Evolutionary conservation across 2,113 vertebrate genomes (phyloP), one percentile per base, ranked within the genome.

Genomic region (Argyrosomus japonicus): DNA sequence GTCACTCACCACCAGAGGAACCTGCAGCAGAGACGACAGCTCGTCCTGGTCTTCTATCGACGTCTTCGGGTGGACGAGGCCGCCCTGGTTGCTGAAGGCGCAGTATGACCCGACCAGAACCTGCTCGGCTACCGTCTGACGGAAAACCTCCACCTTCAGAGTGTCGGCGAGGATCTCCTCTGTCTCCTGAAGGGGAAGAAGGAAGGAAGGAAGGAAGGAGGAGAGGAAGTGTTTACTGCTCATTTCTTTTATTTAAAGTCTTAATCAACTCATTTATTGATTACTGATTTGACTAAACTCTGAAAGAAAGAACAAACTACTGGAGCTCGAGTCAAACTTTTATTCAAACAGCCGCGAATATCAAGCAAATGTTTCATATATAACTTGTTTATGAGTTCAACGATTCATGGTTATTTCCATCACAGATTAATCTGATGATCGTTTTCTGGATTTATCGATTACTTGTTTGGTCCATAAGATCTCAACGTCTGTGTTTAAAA

Each of bases 41-140:
- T 99, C 98, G 78, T 99, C 98, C 90, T 99, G 98, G 90, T 99
- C 98, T 81, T 99, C 97, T 23, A 98, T 96, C 0, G 97, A 97
- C 4, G 97, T 99, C 89, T 97, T 99, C 0, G 98, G 98, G 88
- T 99, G 98, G 67, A 99, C 97, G 0, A 99, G 93, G 4, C 98
- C 98, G 27, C 98, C 98, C 85, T 98, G 98, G 93, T 99, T 99
- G 88, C 97, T 99, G 85, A 99, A 99, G 0, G 96, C 81, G 79
- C 97, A 98, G 92, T 99, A 99, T 78, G 97, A 99, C 45, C 98
- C 98, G 9, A 99, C 97, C 4, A 99, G 94, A 63, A 98, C 97
- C 89, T 99, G 98, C 78, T 98, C 97, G 0, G 98, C 98, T 32
- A 99, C 94, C 0, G 98, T 99, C 91, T 99, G 98, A 72, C 98